phyloP scores from a whole-genome alignment of 2,888 invertebrate genomes.

The Octonoba sinensis region DNA sequence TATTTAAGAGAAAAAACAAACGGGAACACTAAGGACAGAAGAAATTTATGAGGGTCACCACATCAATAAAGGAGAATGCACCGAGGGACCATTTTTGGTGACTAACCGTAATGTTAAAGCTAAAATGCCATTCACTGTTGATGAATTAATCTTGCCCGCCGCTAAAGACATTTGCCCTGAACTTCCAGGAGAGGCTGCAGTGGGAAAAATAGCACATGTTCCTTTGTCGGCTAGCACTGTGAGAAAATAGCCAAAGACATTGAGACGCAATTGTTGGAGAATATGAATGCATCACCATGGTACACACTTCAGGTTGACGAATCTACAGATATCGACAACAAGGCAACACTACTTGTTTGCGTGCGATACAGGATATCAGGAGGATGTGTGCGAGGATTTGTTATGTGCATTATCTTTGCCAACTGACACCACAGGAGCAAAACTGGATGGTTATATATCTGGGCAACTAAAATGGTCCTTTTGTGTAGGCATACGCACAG shows the following conservation, averaged over 20 bases:
- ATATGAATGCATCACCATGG: constrained; percentile 35
- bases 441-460: constrained; percentile 40
- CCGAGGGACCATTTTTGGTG: constrained; percentile 42
- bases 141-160: no score
- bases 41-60: constrained; percentile 34
- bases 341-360: constrained; percentile 52
- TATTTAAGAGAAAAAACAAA: constrained; percentile 19
- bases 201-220: constrained; percentile 32
- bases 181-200: constrained; percentile 27
- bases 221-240: constrained; percentile 19
- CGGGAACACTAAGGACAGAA: constrained; percentile 29
- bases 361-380: constrained; percentile 49
- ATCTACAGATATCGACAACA: constrained; percentile 45
- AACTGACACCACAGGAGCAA: constrained; percentile 20
- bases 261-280: constrained; percentile 10
- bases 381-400: constrained; percentile 29
- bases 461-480: constrained; percentile 36
- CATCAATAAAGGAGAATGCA: constrained; percentile 31
- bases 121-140: constrained; percentile 20
- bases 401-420: constrained; percentile 20
- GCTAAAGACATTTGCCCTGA: constrained; percentile 24
- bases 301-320: constrained; percentile 39
- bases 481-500: constrained; percentile 23
- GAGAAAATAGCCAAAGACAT: constrained; percentile 1
- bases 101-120: constrained; percentile 34